phyloP scores from a whole-genome alignment of 2,888 invertebrate species.

The Drosophila putrida region DNA sequence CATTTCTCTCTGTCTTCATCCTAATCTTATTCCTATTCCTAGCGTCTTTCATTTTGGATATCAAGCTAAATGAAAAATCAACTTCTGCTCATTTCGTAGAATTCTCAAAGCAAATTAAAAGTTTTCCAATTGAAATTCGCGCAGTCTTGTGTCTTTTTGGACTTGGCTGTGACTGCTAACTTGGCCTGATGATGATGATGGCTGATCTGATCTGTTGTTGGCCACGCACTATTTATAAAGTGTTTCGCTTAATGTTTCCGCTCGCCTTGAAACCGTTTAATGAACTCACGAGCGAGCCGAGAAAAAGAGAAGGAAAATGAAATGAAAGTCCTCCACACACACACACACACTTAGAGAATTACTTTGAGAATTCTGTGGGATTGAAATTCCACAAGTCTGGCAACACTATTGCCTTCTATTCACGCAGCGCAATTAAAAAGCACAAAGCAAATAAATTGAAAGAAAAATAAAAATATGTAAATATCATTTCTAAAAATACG shows the following conservation, averaged over 20 bases:
- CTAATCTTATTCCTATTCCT: background rate
- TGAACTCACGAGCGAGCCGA: conserved; percentile 63
- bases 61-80: conserved; percentile 25
- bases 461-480: conserved; percentile 27
- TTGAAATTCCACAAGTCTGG: conserved; percentile 18
- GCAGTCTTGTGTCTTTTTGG: conserved; percentile 14
- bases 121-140: conserved; percentile 40
- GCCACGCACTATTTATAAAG: conserved; percentile 74
- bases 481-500: conserved; percentile 77
- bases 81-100: conserved; percentile 5
- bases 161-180: no score
- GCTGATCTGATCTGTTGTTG: conserved; percentile 27
- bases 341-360: no score
- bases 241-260: conserved; percentile 76
- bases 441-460: conserved; percentile 17
- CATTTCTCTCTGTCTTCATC: background rate
- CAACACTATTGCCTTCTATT: conserved; percentile 20
- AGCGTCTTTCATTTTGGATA: conserved; percentile 32
- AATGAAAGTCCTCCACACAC: no score
- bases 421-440: conserved; percentile 16
- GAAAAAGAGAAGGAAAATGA: conserved; percentile 3
- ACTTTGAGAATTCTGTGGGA: no score
- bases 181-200: no score
- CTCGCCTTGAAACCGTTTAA: conserved; percentile 77
- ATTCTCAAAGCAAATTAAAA: conserved; percentile 5